Base-by-base conservation (phyloP, 2,113 vertebrate genomes). In the Periophthalmus modestus region DNA sequence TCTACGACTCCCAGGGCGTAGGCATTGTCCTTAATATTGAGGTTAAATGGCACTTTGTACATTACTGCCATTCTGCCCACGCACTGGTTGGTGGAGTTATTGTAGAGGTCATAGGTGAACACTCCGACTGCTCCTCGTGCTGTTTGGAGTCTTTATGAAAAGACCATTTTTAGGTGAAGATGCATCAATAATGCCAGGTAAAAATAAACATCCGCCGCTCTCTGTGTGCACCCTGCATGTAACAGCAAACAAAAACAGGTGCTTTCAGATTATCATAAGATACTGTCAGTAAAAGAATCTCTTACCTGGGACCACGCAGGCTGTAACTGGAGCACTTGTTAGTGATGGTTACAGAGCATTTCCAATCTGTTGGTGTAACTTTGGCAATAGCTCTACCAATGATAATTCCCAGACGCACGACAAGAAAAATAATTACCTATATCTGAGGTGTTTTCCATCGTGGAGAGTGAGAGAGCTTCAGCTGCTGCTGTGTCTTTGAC, bases 21-120 rank as follows among this genome's bases (percentile, higher is more conserved):
- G 3, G 0, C 2, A 7, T 33, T 67, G 0, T 46, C 39, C 13
- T 71, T 67, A 14, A 1, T 0, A 21, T 55, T 67, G 14, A 54
- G 63, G 46, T 80, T 55, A 39, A 71, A 80, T 1, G 68, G 78
- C 18, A 80, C 78, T 33, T 39, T 28, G 34, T n/a, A 80, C 68
- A 74, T 6, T 16, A 74, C 62, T 0, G 78, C 78, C 2, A 80
- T 16, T 23, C 66, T 24, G 28, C 70, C 13, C 0, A 15, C 12
- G 12, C 21, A 10, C 5, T 0, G 0, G 4, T 47, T 19, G 1
- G 63, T 48, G 0, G 14, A 1, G 5, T 48, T 50, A 13, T 66
- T 4, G 19, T 39, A 16, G 14, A 81, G 73, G 0, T 69, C 65
- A 14, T 69, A 81, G 4, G 73, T 72, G 57, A 80, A 65, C 36